Base-by-base conservation (phyloP, 2,113 vertebrate species). In the Sander vitreus region DNA sequence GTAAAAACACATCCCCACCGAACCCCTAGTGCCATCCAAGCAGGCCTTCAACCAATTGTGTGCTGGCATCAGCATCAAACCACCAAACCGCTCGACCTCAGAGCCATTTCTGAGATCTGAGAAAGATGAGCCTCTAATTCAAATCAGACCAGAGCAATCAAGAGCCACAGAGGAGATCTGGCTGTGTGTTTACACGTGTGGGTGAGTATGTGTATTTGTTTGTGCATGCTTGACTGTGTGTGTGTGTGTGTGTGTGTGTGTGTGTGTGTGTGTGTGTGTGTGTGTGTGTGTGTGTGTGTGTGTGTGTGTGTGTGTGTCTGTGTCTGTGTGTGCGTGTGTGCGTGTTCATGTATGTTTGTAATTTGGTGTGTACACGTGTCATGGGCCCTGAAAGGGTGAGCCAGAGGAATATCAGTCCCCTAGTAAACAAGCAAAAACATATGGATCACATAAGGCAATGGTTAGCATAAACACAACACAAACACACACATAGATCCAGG, bases 81-180 rank as follows among this genome's bases (percentile, higher is more conserved):
- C 93, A 59, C 87, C 81, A 86, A 89, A 91, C 91, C 82, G 73
- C 92, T 70, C 55, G 25, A 93, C 91, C 88, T 91, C 90, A 88
- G 81, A 87, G 90, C 65, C 88, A 87, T 85, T 91, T 89, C 85
- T 85, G 68, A 89, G 87, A 91, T 94, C 92, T 89, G 72, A 93
- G 88, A 80, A 78, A 83, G 92, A 92, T 90, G 90, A 92, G 89
- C 87, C 78, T 92, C 88, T 93, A 94, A 94, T 93, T 92, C 87
- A 87, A 93, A 91, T 93, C 93, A 94, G 93, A 89, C 87, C 85
- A 73, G 77, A 90, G 91, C 87, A 93, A 93, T 93, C 90, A 92
- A 88, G 89, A 87, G 85, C 70, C 19, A 1, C 88, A 60, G 79
- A 89, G 73, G 36, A 89, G 80, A 88, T 71, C 86, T 50, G 77